A percentile compares a stretch with the other conserved stretches of the same genome.
Evolutionary conservation across 2,113 vertebrate genomes (phyloP).

Genomic region (Seriola dumerili): DNA sequence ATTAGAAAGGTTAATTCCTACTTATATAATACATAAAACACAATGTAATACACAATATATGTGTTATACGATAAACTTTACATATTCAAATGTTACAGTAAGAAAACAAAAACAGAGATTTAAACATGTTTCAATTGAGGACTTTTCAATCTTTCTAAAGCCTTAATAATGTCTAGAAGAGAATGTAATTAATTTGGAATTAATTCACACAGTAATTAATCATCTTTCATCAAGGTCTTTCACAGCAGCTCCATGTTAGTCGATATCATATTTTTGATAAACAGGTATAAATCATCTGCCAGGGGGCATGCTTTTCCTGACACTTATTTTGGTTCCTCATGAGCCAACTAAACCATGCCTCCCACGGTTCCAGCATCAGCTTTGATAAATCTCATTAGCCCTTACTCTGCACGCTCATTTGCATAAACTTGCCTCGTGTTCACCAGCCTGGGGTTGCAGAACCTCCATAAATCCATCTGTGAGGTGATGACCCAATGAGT

Average conservation of each 20-base stretch:
- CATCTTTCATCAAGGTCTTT: slow-evolving; percentile 63
- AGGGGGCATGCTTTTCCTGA: slow-evolving; percentile 43
- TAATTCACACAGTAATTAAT: slow-evolving; percentile 71
- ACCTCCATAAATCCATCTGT: slow-evolving; percentile 33
- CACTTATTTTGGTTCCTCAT: slow-evolving; percentile 59
- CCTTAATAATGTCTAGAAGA: slow-evolving; percentile 51
- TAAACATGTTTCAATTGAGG: slow-evolving; percentile 26
- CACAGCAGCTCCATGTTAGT: slow-evolving; percentile 31
- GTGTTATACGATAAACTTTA: slow-evolving; percentile 1
- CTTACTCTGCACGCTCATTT: slow-evolving; percentile 62
- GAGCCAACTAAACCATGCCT: slow-evolving; percentile 52
- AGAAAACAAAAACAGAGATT: slow-evolving; percentile 13
- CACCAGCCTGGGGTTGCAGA: slow-evolving; percentile 27
- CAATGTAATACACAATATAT: neutral
- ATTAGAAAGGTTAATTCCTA: neutral
- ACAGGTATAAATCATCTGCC: slow-evolving; percentile 68
- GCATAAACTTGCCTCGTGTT: slow-evolving; percentile 55
- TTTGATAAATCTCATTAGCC: slow-evolving; percentile 72
- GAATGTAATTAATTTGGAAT: slow-evolving; percentile 68
- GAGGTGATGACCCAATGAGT: slow-evolving; percentile 40
- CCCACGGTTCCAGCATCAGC: slow-evolving; percentile 64
- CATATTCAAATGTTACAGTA: slow-evolving; percentile 14
- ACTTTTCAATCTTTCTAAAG: slow-evolving; percentile 34
- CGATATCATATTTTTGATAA: slow-evolving; percentile 66
- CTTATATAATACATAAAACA: too few species aligned